These are phyloP conservation scores for Acronicta psi DNA, from an alignment of 2,888 invertebrate genomes.

Conservation along the genomic window DNA sequence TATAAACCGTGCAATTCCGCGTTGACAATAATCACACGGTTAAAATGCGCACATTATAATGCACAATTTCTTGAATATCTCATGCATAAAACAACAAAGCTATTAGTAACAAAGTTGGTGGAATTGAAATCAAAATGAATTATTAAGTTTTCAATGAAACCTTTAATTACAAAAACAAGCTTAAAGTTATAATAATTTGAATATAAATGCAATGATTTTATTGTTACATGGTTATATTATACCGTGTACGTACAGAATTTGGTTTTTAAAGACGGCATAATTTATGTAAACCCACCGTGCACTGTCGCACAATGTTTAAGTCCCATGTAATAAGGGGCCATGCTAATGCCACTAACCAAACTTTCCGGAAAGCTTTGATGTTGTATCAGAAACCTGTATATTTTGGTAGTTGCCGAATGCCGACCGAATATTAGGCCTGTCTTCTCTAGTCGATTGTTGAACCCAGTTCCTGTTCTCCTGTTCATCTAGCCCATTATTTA, in stretches of 20 bases:
- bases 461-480: too few relatives aligned
- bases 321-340: too few relatives aligned
- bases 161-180: slow-evolving; percentile 15
- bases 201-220: background rate
- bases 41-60: slow-evolving; percentile 49
- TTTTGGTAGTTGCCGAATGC: too few relatives aligned
- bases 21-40: slow-evolving; percentile 51
- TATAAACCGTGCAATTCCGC: slow-evolving; percentile 48
- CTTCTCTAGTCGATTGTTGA: too few relatives aligned
- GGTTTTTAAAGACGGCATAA: too few relatives aligned
- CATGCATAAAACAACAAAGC: slow-evolving; percentile 47
- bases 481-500: too few relatives aligned
- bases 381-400: too few relatives aligned
- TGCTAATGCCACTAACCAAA: too few relatives aligned
- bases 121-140: slow-evolving; percentile 35
- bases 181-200: slow-evolving; percentile 15
- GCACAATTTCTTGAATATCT: slow-evolving; percentile 50
- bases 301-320: too few relatives aligned
- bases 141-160: slow-evolving; percentile 37
- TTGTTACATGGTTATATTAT: background rate
- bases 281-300: too few relatives aligned
- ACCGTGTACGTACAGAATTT: background rate
- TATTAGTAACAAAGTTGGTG: slow-evolving; percentile 39
- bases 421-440: too few relatives aligned
- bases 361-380: too few relatives aligned